Percentiles rank a stretch among this genome's conserved stretches.
Conservation (phyloP, 2,113 vertebrate species). For the Oryzias woworae region DNA sequence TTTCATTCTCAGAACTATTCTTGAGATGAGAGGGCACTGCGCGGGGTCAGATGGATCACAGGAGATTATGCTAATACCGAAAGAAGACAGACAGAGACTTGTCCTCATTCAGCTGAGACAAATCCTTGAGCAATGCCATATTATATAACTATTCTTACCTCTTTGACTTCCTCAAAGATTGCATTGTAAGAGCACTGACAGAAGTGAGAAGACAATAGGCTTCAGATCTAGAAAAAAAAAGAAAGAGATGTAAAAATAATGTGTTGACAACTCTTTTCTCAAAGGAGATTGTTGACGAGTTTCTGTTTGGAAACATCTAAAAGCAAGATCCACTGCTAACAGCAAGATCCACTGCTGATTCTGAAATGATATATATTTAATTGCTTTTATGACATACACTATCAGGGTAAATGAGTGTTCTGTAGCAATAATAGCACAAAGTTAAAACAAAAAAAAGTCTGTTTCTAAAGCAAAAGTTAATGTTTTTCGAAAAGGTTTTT, state of each 20-base stretch:
- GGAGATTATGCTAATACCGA: slow-evolving; percentile 67
- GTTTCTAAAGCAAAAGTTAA: not conserved
- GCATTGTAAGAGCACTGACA: slow-evolving; percentile 31
- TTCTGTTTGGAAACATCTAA: slow-evolving; percentile 3
- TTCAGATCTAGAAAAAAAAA: slow-evolving; percentile 11
- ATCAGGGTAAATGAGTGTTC: not conserved
- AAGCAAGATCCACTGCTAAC: slow-evolving; percentile 10
- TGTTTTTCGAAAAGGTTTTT: too few relatives aligned
- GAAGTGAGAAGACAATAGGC: slow-evolving; percentile 12
- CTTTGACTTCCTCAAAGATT: slow-evolving; percentile 40
- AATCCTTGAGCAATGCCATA: slow-evolving; percentile 49
- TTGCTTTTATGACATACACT: not conserved
- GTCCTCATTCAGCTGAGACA: slow-evolving; percentile 62
- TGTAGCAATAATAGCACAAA: not conserved
- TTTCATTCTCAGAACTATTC: slow-evolving; percentile 43
- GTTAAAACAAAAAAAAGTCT: not conserved
- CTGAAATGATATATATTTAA: slow-evolving; percentile 6
- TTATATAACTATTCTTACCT: slow-evolving; percentile 52
- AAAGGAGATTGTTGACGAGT: slow-evolving; percentile 5
- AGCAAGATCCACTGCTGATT: not conserved
- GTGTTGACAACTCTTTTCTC: slow-evolving; percentile 10
- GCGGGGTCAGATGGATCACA: slow-evolving; percentile 62
- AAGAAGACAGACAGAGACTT: slow-evolving; percentile 54
- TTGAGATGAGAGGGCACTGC: slow-evolving; percentile 43
- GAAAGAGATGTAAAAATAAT: slow-evolving; percentile 5